Conservation (phyloP, 2,113 vertebrate genomes). For the Dromas ardeola region DNA sequence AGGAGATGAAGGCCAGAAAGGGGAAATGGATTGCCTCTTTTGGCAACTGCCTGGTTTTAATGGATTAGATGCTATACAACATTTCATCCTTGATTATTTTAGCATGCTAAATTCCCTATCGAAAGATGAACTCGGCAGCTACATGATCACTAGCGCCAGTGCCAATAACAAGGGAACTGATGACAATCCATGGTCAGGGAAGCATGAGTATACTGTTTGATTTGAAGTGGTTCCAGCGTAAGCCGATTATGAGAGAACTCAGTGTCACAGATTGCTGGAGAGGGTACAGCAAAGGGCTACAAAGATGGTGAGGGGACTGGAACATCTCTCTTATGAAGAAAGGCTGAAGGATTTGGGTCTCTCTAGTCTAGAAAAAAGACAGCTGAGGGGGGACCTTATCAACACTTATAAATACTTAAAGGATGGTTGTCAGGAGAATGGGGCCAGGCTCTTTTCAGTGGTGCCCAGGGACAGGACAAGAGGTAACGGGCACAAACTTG, state of each 20-base stretch:
- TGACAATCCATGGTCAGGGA: neutral
- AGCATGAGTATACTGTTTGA: neutral
- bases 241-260: neutral
- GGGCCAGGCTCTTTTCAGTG: too few species aligned
- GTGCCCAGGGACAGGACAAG: too few species aligned
- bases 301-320: too few species aligned
- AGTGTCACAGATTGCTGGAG: neutral
- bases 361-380: too few species aligned
- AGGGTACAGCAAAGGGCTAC: too few species aligned
- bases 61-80: neutral
- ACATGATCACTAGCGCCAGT: neutral
- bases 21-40: neutral
- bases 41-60: neutral
- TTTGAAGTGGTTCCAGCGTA: neutral
- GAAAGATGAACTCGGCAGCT: neutral
- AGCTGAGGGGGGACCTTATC: too few species aligned
- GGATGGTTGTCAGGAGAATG: too few species aligned
- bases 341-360: too few species aligned
- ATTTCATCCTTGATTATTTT: neutral
- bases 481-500: too few species aligned
- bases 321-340: too few species aligned
- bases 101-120: neutral
- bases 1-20: neutral
- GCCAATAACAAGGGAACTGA: neutral
- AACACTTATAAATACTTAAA: too few species aligned